Evolutionary conservation across 2,113 vertebrate species (phyloP).

Genomic region (Anseranas semipalmata): DNA sequence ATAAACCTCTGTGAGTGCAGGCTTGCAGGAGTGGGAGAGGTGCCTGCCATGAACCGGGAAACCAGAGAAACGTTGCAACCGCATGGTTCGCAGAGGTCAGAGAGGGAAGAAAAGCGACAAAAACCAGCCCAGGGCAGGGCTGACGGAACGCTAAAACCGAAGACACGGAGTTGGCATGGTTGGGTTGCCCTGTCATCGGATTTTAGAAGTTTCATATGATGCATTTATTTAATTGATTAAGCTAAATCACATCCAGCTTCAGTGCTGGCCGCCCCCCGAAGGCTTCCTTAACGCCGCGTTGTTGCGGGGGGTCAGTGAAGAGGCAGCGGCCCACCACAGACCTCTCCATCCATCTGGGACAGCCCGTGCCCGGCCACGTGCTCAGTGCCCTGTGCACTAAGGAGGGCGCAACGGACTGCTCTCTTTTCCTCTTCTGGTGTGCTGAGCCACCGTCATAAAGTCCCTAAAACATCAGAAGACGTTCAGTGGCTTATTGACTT

Average conservation of each 20-base stretch:
- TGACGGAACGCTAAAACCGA: background rate
- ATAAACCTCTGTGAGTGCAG: background rate
- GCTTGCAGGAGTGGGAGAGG: background rate
- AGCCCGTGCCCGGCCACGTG: too few species aligned
- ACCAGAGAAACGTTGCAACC: background rate
- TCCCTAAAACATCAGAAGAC: background rate
- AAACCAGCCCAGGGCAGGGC: background rate
- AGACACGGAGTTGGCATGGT: background rate
- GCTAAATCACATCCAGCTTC: background rate
- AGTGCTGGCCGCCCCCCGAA: slow-evolving; percentile 7
- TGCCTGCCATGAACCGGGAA: background rate
- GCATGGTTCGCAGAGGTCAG: background rate
- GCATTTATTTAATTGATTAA: background rate
- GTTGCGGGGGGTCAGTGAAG: background rate
- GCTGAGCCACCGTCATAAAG: background rate
- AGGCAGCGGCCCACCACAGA: background rate
- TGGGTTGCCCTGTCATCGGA: background rate
- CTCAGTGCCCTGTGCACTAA: background rate
- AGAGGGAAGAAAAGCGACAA: background rate
- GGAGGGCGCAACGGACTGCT: background rate
- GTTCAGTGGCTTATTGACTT: background rate
- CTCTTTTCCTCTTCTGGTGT: background rate
- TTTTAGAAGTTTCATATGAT: background rate
- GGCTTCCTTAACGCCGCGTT: slow-evolving; percentile 31
- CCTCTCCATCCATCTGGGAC: background rate